phyloP scores from a whole-genome alignment of 2,888 invertebrate species.

The Dendrolimus pini region DNA sequence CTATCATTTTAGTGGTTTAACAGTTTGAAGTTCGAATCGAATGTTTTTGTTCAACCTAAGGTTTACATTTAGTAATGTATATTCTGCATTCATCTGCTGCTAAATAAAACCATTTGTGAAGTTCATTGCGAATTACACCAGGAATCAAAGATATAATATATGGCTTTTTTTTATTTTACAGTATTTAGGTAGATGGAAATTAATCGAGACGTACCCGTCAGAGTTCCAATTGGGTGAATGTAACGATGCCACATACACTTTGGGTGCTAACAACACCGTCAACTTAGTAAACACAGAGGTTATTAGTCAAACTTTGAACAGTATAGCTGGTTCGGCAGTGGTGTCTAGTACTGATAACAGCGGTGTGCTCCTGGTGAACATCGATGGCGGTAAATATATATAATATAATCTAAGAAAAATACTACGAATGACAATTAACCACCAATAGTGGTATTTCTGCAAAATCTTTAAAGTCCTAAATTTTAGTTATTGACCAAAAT shows the following conservation, averaged over 20 bases:
- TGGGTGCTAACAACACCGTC: slow-evolving; percentile 29
- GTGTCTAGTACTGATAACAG: slow-evolving; percentile 50
- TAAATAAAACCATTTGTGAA: too few relatives aligned
- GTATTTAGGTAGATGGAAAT: slow-evolving; percentile 71
- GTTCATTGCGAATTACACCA: too few relatives aligned
- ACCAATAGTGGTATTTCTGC: too few relatives aligned
- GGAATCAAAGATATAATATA: neutral
- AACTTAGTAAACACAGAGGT: slow-evolving; percentile 41
- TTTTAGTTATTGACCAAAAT: too few relatives aligned
- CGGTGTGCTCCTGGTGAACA: slow-evolving; percentile 71
- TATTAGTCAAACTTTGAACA: slow-evolving; percentile 52
- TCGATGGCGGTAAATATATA: slow-evolving; percentile 28
- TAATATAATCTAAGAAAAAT: neutral
- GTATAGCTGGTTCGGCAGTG: slow-evolving; percentile 66
- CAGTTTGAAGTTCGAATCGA: too few relatives aligned
- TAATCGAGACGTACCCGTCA: slow-evolving; percentile 78
- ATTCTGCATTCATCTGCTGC: too few relatives aligned
- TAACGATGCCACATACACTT: slow-evolving; percentile 72
- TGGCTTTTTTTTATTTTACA: slow-evolving; percentile 14
- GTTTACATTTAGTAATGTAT: too few relatives aligned
- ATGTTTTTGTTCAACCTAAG: too few relatives aligned
- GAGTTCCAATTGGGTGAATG: slow-evolving; percentile 78
- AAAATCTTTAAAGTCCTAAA: too few relatives aligned
- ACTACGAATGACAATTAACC: too few relatives aligned
- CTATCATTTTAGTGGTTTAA: too few relatives aligned